Evolutionary conservation across 2,797 vertebrate genomes (phyloP), one percentile per base, ranked within the genome.

Genomic region (Falco cherrug): DNA sequence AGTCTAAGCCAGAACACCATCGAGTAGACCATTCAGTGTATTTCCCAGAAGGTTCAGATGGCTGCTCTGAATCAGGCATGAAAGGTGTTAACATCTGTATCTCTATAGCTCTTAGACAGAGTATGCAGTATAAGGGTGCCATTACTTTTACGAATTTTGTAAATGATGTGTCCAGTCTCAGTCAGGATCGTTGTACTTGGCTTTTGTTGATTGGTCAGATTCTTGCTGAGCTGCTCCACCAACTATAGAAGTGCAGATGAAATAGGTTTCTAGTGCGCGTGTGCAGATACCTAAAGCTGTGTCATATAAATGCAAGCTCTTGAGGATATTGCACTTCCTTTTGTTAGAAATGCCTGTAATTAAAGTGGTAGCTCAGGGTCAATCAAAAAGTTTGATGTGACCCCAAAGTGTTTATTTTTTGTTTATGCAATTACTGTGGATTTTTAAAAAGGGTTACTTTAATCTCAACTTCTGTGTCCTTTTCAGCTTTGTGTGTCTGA

Each of bases 401-500:
- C 41, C 39, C 15, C 37, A 18, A 85, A 80, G 48, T 60, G n/a
- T 76, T 96, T 82, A 19, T 77, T 48, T 83, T 87, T 87, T 41
- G 75, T 67, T 94, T 91, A 64, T 24, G 14, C 25, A 57, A 7
- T 83, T 91, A 47, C n/a, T 57, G 45, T 67, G 48, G 28, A 33
- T 56, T 79, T 95, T 90, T 33, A 2, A 47, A 53, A 81, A 59
- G 33, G 9, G 16, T 82, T 82, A 29, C 41, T 63, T 91, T 77
- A 79, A 77, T 84, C 26, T 67, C 37, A 67, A 28, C 16, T 79
- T 0, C 0, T 4, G 0, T n/a, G 25, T 75, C 19, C 35, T 80
- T 93, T 85, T 81, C 53, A 54, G 0, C 11, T 92, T 91, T 11
- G 61, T 9, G 6, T 54, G 21, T 57, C 43, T 45, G 56, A 76